These are phyloP conservation scores for Phalacrocorax brasilianus DNA, from an alignment of 2,113 vertebrate species.

Conservation along the genomic window DNA sequence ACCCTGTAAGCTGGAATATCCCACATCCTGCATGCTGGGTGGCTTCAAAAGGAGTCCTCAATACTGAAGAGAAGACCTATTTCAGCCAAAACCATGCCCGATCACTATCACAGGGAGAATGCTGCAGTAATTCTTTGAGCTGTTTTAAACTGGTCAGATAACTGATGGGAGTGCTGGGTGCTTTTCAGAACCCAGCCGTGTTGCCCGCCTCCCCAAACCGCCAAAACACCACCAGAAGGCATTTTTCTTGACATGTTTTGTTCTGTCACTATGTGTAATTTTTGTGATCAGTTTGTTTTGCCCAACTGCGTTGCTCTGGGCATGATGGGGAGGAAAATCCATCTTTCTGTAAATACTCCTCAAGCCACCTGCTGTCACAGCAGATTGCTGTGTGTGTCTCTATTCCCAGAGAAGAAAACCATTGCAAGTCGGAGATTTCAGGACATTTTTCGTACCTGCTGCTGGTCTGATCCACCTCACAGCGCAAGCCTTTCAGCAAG, in stretches of 20 bases:
- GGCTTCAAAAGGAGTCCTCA: not conserved
- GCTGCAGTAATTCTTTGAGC: not conserved
- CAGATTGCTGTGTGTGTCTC: not conserved
- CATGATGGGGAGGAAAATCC: constrained; percentile 11
- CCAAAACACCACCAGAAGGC: not conserved
- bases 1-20: not conserved
- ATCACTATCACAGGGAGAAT: not conserved
- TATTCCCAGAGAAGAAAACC: not conserved
- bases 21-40: not conserved
- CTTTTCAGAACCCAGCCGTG: not conserved
- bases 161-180: not conserved
- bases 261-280: not conserved
- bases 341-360: constrained; percentile 30
- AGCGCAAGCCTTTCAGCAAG: not conserved
- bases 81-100: not conserved
- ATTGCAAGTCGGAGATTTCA: not conserved
- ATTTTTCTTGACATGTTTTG: not conserved
- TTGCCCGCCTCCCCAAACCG: not conserved
- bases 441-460: not conserved
- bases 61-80: not conserved
- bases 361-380: constrained; percentile 22
- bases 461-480: not conserved
- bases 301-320: not conserved
- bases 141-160: not conserved
- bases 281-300: constrained; percentile 33